A percentile compares a stretch with the other conserved stretches of the same genome.
Conservation (phyloP, 1,140 invertebrate genomes). For the Aporrectodea caliginosa region DNA sequence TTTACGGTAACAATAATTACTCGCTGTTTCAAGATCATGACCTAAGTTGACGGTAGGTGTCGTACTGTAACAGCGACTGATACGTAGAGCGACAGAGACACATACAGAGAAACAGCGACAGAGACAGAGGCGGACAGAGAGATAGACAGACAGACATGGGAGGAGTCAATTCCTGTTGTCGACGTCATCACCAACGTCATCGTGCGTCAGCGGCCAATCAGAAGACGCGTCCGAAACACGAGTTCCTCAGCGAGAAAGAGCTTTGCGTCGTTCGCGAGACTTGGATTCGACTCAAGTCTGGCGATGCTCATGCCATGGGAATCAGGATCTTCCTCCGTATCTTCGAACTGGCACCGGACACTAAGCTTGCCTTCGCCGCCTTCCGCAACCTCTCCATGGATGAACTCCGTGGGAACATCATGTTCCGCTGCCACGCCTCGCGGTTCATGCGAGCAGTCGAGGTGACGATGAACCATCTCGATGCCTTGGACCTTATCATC, state of each 20-base stretch:
- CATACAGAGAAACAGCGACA: too few species aligned
- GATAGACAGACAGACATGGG: too few species aligned
- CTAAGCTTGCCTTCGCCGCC: background rate
- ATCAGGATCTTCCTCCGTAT: background rate
- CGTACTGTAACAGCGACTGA: too few species aligned
- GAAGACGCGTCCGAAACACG: slow-evolving; percentile 1
- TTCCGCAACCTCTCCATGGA: background rate
- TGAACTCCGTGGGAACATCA: slow-evolving; percentile 10
- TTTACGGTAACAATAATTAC: too few species aligned
- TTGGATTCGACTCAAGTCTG: slow-evolving; percentile 6
- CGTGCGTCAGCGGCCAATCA: too few species aligned
- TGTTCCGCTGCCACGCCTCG: background rate
- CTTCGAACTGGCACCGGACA: slow-evolving; percentile 13
- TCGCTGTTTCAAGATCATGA: too few species aligned
- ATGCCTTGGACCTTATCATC: slow-evolving; percentile 25
- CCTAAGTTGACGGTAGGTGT: too few species aligned
- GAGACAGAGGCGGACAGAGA: too few species aligned
- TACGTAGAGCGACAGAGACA: too few species aligned
- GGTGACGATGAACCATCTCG: slow-evolving; percentile 19
- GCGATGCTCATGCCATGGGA: background rate
- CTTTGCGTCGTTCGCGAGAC: background rate
- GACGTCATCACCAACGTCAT: too few species aligned
- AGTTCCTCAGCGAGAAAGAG: slow-evolving; percentile 19
- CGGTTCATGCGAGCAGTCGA: slow-evolving; percentile 20
- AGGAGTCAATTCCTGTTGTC: too few species aligned